These are phyloP conservation scores for Cistogaster globosa DNA, from an alignment of 2,888 invertebrate species.

Conservation along the genomic window DNA sequence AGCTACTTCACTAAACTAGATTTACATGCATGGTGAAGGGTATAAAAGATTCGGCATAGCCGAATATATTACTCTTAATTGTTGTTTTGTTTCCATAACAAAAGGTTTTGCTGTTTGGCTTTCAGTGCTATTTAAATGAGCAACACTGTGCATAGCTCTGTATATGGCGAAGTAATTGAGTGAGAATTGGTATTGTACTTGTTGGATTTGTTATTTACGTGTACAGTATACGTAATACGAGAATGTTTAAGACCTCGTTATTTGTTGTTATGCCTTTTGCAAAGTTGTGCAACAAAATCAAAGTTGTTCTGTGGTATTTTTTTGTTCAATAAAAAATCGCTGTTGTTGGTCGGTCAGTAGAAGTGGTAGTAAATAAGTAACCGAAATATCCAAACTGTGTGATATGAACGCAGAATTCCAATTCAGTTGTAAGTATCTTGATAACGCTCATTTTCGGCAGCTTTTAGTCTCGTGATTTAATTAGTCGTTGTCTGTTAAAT, in stretches of 20 bases:
- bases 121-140: not conserved
- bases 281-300: slow-evolving; percentile 77
- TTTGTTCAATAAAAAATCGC: slow-evolving; percentile 24
- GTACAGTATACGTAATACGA: not conserved
- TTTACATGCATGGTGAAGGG: too few species aligned
- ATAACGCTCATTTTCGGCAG: slow-evolving; percentile 51
- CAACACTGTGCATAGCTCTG: not conserved
- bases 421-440: slow-evolving; percentile 19
- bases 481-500: slow-evolving; percentile 23
- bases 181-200: not conserved
- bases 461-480: slow-evolving; percentile 59
- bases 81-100: too few species aligned
- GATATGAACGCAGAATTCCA: slow-evolving; percentile 43
- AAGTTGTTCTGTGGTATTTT: slow-evolving; percentile 31
- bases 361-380: slow-evolving; percentile 11
- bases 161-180: not conserved
- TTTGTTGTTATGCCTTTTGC: slow-evolving; percentile 81
- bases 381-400: not conserved
- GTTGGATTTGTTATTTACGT: not conserved
- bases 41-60: too few species aligned
- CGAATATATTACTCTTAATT: too few species aligned
- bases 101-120: too few species aligned
- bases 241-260: slow-evolving; percentile 76
- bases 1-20: too few species aligned
- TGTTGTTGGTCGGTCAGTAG: not conserved